Percentiles rank a stretch among this genome's conserved stretches.
phyloP scores from a whole-genome alignment of 1,140 invertebrate genomes.

The Brachionus angularis region DNA sequence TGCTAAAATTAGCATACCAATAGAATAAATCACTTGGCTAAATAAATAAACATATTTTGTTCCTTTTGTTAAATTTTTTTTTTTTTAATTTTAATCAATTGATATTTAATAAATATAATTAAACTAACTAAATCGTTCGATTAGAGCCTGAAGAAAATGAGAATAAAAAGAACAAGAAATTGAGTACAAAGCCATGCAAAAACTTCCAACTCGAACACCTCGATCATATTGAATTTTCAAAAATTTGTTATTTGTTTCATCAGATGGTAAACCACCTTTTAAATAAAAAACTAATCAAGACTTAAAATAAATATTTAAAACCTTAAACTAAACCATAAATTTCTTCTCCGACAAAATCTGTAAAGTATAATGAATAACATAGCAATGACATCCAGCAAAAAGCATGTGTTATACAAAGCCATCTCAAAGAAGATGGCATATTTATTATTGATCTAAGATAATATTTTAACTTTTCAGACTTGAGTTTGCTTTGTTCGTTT shows the following conservation, averaged over 20 bases:
- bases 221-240: slow-evolving; percentile 71
- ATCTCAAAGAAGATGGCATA: slow-evolving; percentile 77
- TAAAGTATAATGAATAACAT: slow-evolving; percentile 92
- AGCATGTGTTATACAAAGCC: slow-evolving; percentile 85
- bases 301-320: slow-evolving; percentile 47
- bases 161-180: slow-evolving; percentile 87
- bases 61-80: slow-evolving; percentile 59
- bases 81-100: background rate
- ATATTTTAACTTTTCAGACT: slow-evolving; percentile 60
- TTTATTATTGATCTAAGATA: slow-evolving; percentile 81
- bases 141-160: slow-evolving; percentile 77
- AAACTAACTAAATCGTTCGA: slow-evolving; percentile 68
- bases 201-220: slow-evolving; percentile 87
- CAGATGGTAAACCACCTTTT: slow-evolving; percentile 58
- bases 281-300: background rate
- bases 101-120: slow-evolving; percentile 15
- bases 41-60: slow-evolving; percentile 80
- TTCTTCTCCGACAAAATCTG: slow-evolving; percentile 90
- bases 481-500: background rate
- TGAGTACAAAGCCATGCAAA: slow-evolving; percentile 94
- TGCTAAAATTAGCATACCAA: slow-evolving; percentile 83
- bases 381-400: slow-evolving; percentile 97
- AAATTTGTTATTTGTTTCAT: slow-evolving; percentile 63
- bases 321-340: slow-evolving; percentile 86
- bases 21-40: slow-evolving; percentile 80